A percentile compares a stretch with the other conserved stretches of the same genome.
Evolutionary conservation across 2,888 invertebrate species (phyloP).

Genomic region (Calameuta pallipes): DNA sequence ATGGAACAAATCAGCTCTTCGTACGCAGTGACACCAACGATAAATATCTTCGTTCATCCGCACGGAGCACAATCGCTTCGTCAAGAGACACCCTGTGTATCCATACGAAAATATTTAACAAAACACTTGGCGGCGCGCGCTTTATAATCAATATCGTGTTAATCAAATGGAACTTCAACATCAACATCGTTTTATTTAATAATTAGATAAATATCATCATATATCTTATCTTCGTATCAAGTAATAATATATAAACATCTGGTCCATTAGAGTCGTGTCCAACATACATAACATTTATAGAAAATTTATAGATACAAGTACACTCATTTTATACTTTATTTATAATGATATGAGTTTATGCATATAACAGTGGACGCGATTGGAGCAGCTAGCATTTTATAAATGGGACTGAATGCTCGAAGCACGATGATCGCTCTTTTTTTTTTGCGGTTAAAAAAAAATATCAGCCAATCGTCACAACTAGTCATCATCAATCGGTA

Average conservation of each 20-base stretch:
- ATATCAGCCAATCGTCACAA: not conserved
- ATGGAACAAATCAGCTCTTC: not conserved
- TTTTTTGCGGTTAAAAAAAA: not conserved
- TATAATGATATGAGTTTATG: constrained; percentile 54
- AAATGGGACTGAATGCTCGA: constrained; percentile 25
- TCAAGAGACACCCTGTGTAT: constrained; percentile 31
- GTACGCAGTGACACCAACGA: not conserved
- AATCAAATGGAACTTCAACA: constrained; percentile 38
- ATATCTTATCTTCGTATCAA: constrained; percentile 48
- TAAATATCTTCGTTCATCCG: not conserved
- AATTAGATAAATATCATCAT: constrained; percentile 59
- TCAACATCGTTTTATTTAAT: constrained; percentile 45
- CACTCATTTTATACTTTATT: constrained; percentile 45
- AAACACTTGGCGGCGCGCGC: not conserved
- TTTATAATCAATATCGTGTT: not conserved
- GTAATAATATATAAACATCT: constrained; percentile 64
- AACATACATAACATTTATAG: constrained; percentile 64
- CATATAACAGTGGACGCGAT: constrained; percentile 49
- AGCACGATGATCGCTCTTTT: not conserved
- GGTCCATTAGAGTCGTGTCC: constrained; percentile 63
- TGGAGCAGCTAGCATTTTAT: constrained; percentile 40
- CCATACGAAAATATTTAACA: constrained; percentile 5
- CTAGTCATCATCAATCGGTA: not conserved
- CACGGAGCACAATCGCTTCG: constrained; percentile 22
- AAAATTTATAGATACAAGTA: constrained; percentile 60